These are phyloP conservation scores for Scaptomyza polygonia DNA, from an alignment of 2,888 invertebrate species.

Conservation along the genomic window DNA sequence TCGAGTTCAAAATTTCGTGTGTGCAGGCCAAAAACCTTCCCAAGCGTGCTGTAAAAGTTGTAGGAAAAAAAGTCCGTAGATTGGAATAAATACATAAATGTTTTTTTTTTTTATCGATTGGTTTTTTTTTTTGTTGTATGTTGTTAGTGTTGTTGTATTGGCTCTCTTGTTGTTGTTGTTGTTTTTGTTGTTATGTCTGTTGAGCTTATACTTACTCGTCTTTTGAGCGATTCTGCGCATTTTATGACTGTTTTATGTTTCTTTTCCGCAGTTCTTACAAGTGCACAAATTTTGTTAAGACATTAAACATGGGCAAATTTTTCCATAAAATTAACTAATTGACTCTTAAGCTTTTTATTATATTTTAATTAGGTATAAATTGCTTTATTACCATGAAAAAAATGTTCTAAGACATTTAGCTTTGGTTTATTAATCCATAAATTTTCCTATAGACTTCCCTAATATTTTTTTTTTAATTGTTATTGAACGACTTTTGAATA, in stretches of 20 bases:
- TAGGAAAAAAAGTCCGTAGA: conserved; percentile 34
- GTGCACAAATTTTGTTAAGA: conserved; percentile 63
- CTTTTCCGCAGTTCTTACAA: conserved; percentile 45
- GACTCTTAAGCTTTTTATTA: neutral
- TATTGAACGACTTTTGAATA: too few species aligned
- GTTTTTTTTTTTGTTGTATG: conserved; percentile 11
- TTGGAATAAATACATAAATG: conserved; percentile 34
- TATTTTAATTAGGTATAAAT: too few species aligned
- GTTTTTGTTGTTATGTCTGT: conserved; percentile 22
- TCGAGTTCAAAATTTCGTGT: conserved; percentile 4
- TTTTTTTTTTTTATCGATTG: conserved; percentile 18
- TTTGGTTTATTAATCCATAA: too few species aligned
- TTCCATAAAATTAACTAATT: neutral
- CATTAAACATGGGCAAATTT: conserved; percentile 28
- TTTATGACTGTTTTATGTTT: conserved; percentile 50
- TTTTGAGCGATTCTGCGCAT: conserved; percentile 64
- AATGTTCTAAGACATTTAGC: too few species aligned
- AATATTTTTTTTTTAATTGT: too few species aligned
- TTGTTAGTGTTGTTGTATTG: conserved; percentile 27
- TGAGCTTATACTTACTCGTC: conserved; percentile 73
- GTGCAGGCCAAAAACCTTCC: conserved; percentile 65
- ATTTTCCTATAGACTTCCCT: too few species aligned
- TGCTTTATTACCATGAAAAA: too few species aligned
- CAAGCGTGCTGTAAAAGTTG: conserved; percentile 78
- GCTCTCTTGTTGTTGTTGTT: conserved; percentile 15